Evolutionary conservation across 2,888 invertebrate species (phyloP).

Genomic region (Metalampra italica): DNA sequence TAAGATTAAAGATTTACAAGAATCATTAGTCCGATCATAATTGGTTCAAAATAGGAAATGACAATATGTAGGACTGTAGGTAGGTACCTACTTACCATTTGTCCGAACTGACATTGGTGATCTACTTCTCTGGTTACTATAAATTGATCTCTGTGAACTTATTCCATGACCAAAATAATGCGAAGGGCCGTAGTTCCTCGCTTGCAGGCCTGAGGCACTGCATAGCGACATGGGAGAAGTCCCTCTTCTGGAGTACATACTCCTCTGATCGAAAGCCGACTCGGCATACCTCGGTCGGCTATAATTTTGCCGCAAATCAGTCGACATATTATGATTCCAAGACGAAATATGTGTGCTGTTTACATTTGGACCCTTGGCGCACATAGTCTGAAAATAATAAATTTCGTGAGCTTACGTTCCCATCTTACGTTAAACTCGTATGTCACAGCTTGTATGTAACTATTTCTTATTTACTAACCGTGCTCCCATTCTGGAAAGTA

Average conservation of each 20-base stretch:
- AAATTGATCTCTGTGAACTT: constrained; percentile 38
- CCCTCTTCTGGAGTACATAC: constrained; percentile 38
- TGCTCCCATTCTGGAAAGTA: constrained; percentile 39
- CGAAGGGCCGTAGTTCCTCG: constrained; percentile 31
- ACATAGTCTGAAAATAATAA: constrained; percentile 38
- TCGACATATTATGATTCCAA: constrained; percentile 33
- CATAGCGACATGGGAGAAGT: constrained; percentile 44
- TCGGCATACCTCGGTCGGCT: constrained; percentile 31
- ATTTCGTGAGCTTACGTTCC: not conserved
- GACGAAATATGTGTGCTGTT: constrained; percentile 31
- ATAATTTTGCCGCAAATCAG: constrained; percentile 39
- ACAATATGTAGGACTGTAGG: no score
- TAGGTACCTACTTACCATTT: constrained; percentile 38
- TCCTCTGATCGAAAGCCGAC: constrained; percentile 37
- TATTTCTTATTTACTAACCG: constrained; percentile 29
- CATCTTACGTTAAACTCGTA: not conserved
- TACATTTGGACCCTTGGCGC: constrained; percentile 43
- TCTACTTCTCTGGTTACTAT: constrained; percentile 45
- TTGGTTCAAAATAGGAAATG: no score
- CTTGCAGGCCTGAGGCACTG: constrained; percentile 37
- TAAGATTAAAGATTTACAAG: no score
- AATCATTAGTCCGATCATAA: no score
- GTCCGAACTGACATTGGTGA: constrained; percentile 56
- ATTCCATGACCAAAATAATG: constrained; percentile 29
- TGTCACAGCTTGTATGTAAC: not conserved